Evolutionary conservation across 2,888 invertebrate genomes (phyloP).

Genomic region (Mythimna lalbum): DNA sequence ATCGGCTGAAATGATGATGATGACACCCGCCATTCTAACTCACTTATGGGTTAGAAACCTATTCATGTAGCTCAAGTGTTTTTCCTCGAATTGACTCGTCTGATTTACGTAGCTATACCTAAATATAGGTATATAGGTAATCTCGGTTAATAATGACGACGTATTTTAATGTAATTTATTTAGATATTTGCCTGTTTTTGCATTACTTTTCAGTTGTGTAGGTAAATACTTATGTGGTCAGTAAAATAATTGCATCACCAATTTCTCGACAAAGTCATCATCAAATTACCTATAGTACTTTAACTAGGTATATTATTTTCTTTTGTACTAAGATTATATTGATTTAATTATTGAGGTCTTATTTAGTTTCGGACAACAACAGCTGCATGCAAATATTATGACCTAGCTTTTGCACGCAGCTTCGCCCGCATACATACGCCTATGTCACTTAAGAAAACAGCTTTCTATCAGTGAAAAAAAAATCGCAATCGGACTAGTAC

Average conservation of each 20-base stretch:
- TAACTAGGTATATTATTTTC: no score
- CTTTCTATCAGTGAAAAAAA: no score
- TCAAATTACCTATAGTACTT: background rate
- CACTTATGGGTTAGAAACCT: background rate
- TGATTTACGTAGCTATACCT: background rate
- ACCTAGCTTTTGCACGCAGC: no score
- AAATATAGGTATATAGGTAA: slow-evolving; percentile 5
- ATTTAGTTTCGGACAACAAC: background rate
- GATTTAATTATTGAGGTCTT: background rate
- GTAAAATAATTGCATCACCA: slow-evolving; percentile 5
- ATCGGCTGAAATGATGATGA: no score
- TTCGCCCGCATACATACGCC: no score
- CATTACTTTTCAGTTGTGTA: slow-evolving; percentile 2
- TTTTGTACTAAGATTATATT: background rate
- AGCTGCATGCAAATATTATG: background rate
- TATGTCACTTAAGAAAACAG: no score
- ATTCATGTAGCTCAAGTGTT: background rate
- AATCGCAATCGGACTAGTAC: no score
- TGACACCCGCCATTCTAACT: no score
- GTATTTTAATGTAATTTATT: slow-evolving; percentile 13
- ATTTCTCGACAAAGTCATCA: background rate
- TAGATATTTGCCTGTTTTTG: slow-evolving; percentile 8
- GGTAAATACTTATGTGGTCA: background rate
- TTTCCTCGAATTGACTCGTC: slow-evolving; percentile 23
- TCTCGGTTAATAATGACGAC: background rate